Evolutionary conservation across 2,113 vertebrate species (phyloP).

Genomic region (Bucco capensis): DNA sequence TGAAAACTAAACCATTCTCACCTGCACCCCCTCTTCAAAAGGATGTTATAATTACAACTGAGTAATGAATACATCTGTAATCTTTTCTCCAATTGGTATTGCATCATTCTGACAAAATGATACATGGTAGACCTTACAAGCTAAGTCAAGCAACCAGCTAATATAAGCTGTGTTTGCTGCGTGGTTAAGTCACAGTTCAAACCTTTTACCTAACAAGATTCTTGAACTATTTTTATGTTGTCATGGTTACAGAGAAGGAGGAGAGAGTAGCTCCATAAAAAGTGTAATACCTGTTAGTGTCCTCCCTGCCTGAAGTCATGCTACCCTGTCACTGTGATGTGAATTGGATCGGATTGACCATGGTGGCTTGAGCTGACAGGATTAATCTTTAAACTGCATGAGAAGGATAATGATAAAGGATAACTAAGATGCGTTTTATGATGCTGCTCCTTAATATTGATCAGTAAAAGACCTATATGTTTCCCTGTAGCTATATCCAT

Average conservation of each 20-base stretch:
- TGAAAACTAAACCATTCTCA: background rate
- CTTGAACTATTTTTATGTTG: background rate
- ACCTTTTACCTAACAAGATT: background rate
- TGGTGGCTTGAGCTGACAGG: background rate
- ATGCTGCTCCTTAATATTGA: background rate
- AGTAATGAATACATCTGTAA: background rate
- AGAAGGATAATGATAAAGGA: background rate
- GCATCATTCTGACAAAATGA: background rate
- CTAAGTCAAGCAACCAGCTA: background rate
- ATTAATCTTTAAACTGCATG: background rate
- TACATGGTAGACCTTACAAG: background rate
- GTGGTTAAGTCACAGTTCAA: background rate
- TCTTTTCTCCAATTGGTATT: background rate
- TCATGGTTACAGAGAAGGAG: background rate
- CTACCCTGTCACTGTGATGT: background rate
- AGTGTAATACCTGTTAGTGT: background rate
- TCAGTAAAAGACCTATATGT: background rate
- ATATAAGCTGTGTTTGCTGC: background rate
- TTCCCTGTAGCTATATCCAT: background rate
- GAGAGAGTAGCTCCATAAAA: background rate
- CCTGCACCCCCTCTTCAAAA: background rate
- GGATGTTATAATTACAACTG: background rate
- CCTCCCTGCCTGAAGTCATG: background rate
- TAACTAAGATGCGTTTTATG: background rate
- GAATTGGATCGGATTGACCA: background rate